phyloP scores from a whole-genome alignment of 2,888 invertebrate species.

The Zelleria hepariella region DNA sequence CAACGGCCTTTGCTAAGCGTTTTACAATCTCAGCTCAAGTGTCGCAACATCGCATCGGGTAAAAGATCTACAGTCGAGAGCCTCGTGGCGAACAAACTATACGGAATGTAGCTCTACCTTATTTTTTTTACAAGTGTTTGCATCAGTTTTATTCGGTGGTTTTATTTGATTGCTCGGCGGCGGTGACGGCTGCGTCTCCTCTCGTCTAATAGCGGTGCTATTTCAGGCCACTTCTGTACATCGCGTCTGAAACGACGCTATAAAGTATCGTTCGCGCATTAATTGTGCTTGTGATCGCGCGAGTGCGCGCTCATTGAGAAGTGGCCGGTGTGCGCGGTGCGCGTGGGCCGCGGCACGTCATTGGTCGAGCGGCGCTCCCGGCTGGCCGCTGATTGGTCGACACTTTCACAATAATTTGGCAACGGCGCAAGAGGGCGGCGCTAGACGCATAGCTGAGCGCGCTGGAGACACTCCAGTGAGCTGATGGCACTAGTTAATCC shows the following conservation, averaged over 20 bases:
- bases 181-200: background rate
- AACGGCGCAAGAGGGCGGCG: slow-evolving; percentile 55
- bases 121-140: background rate
- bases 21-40: no score
- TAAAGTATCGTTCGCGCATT: background rate
- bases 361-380: slow-evolving; percentile 39
- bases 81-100: no score
- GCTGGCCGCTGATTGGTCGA: slow-evolving; percentile 33
- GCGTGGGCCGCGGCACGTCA: slow-evolving; percentile 43
- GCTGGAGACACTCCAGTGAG: background rate
- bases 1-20: no score
- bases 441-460: slow-evolving; percentile 14
- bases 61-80: no score
- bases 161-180: background rate
- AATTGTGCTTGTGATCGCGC: slow-evolving; percentile 11
- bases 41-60: no score
- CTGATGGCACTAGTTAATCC: slow-evolving; percentile 9
- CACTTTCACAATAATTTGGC: slow-evolving; percentile 48
- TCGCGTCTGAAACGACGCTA: background rate
- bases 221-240: background rate
- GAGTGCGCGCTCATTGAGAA: slow-evolving; percentile 55
- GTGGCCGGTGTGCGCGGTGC: slow-evolving; percentile 53
- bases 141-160: background rate
- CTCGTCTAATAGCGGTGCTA: background rate
- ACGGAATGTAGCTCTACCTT: background rate